These are phyloP conservation scores for Nineta flava DNA, from an alignment of 2,888 invertebrate species.

Conservation along the genomic window DNA sequence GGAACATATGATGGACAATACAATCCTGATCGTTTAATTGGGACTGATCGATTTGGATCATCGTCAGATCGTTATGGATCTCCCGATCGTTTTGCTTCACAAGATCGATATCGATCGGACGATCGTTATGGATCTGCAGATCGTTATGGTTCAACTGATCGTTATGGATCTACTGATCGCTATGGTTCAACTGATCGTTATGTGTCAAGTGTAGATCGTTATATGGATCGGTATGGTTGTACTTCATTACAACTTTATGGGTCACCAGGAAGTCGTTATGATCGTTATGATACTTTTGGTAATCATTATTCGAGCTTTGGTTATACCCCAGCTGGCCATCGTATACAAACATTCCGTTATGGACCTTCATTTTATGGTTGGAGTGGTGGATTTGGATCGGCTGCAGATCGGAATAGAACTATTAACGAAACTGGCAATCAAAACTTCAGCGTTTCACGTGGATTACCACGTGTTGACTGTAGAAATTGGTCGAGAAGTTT, in stretches of 20 bases:
- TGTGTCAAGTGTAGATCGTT: slow-evolving; percentile 1
- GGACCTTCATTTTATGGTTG: slow-evolving; percentile 2
- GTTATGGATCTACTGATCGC: slow-evolving; percentile 2
- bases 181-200: slow-evolving; percentile 2
- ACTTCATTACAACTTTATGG: slow-evolving; percentile 5
- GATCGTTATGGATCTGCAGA: slow-evolving; percentile 4
- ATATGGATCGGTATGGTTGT: slow-evolving; percentile 1
- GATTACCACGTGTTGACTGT: slow-evolving; percentile 6
- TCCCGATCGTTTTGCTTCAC: not conserved
- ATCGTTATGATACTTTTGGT: slow-evolving; percentile 6
- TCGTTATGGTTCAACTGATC: not conserved
- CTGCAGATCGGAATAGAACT: not conserved
- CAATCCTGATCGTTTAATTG: not conserved
- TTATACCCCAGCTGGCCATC: not conserved
- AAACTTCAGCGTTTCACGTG: not conserved
- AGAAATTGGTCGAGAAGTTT: slow-evolving; percentile 14
- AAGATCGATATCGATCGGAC: not conserved
- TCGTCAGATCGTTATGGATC: slow-evolving; percentile 2
- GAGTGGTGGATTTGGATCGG: not conserved
- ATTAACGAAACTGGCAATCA: slow-evolving; percentile 1
- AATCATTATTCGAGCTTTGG: not conserved
- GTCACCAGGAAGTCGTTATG: slow-evolving; percentile 1
- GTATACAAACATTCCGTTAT: slow-evolving; percentile 3
- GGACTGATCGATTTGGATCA: slow-evolving; percentile 6
- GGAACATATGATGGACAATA: slow-evolving; percentile 1